A percentile compares a stretch with the other conserved stretches of the same genome.
phyloP scores from a whole-genome alignment of 2,888 invertebrate genomes.

The Dorcus parallelipipedus region DNA sequence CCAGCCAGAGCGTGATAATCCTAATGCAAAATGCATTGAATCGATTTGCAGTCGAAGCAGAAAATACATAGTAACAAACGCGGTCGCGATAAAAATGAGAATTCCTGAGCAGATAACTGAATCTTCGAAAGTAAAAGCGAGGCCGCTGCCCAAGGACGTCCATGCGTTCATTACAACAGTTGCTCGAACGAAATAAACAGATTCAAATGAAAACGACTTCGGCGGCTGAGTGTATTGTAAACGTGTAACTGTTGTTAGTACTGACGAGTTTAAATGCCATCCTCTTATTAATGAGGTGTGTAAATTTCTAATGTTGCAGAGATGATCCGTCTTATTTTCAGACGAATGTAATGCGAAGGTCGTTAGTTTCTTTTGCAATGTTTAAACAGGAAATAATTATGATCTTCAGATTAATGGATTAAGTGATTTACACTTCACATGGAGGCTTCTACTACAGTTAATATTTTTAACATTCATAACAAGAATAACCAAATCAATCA shows the following conservation, averaged over 20 bases:
- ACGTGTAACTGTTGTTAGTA: background rate
- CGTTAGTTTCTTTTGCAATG: too few relatives aligned
- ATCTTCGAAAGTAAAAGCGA: constrained; percentile 18
- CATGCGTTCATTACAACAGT: constrained; percentile 8
- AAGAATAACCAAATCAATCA: too few relatives aligned
- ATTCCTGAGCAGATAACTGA: constrained; percentile 12
- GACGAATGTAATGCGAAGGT: background rate
- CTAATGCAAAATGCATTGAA: too few relatives aligned
- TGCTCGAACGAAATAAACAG: background rate
- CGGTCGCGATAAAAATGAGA: background rate
- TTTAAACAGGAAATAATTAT: too few relatives aligned
- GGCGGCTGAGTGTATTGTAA: background rate
- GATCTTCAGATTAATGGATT: too few relatives aligned
- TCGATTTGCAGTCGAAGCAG: background rate
- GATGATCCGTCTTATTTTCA: background rate
- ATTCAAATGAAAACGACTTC: background rate
- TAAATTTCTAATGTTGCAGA: background rate
- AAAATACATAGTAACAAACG: background rate
- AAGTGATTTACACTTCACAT: too few relatives aligned
- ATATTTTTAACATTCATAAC: too few relatives aligned
- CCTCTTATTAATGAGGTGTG: background rate
- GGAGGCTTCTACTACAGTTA: too few relatives aligned
- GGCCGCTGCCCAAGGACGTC: constrained; percentile 12
- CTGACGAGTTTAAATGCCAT: background rate
- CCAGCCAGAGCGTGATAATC: too few relatives aligned